Percentiles rank a stretch among this genome's conserved stretches.
Evolutionary conservation across 2,113 vertebrate genomes (phyloP).

Genomic region (Aptenodytes patagonicus): DNA sequence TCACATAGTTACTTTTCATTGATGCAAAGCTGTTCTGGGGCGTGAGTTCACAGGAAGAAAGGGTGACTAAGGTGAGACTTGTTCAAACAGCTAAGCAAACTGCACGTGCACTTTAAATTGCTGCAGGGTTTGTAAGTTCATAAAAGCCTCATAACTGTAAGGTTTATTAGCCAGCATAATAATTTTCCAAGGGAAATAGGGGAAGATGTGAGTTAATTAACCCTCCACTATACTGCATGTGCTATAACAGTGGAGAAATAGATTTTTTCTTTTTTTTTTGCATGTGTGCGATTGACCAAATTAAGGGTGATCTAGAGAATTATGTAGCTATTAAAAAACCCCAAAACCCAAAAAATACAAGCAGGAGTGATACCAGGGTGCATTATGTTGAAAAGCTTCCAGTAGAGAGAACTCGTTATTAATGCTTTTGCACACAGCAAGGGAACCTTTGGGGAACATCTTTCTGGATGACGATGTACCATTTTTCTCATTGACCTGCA

Average conservation of each 20-base stretch:
- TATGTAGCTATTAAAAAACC: background rate
- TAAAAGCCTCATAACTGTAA: slow-evolving; percentile 5
- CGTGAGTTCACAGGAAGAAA: background rate
- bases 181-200: slow-evolving; percentile 7
- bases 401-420: background rate
- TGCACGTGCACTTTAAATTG: background rate
- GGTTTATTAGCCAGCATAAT: slow-evolving; percentile 26
- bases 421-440: background rate
- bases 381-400: background rate
- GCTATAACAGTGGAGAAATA: background rate
- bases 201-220: background rate
- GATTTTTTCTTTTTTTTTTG: background rate
- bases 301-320: background rate
- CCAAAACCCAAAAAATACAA: background rate
- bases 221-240: background rate
- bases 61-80: slow-evolving; percentile 16
- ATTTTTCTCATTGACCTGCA: background rate
- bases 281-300: background rate
- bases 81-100: slow-evolving; percentile 29
- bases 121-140: background rate
- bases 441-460: background rate
- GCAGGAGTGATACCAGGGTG: background rate
- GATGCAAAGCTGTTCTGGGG: background rate
- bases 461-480: background rate
- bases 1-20: background rate